These are phyloP conservation scores for Drosophila ustulata DNA, from an alignment of 2,888 invertebrate species.

Conservation along the genomic window DNA sequence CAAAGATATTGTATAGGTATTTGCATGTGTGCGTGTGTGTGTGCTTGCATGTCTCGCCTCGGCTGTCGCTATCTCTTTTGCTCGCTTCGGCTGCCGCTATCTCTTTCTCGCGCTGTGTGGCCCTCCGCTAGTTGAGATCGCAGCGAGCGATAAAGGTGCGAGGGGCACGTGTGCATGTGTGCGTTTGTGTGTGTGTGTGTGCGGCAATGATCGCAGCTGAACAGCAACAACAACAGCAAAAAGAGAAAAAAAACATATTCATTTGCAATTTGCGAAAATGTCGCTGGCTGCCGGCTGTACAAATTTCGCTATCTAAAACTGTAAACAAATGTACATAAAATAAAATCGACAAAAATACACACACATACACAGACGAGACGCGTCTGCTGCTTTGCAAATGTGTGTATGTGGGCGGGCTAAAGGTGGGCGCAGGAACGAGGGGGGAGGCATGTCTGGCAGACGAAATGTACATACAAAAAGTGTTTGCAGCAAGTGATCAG, in stretches of 20 bases:
- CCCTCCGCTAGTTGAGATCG: slow-evolving; percentile 49
- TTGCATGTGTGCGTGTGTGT: slow-evolving; percentile 7
- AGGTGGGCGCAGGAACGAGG: slow-evolving; percentile 22
- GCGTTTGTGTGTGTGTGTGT: slow-evolving; percentile 36
- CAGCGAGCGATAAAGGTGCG: slow-evolving; percentile 57
- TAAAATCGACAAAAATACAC: slow-evolving; percentile 74
- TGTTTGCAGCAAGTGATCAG: no score
- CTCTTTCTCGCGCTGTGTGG: slow-evolving; percentile 24
- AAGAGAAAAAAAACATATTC: slow-evolving; percentile 59
- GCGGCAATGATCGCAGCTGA: slow-evolving; percentile 58
- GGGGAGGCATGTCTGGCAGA: slow-evolving; percentile 52
- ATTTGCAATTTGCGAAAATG: slow-evolving; percentile 79
- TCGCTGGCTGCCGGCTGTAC: slow-evolving; percentile 72
- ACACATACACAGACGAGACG: slow-evolving; percentile 16
- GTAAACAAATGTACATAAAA: slow-evolving; percentile 79
- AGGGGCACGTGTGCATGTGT: slow-evolving; percentile 39
- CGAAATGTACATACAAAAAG: slow-evolving; percentile 27
- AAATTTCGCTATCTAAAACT: slow-evolving; percentile 80
- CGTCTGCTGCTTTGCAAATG: slow-evolving; percentile 58
- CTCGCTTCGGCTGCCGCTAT: slow-evolving; percentile 21
- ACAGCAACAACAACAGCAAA: slow-evolving; percentile 26
- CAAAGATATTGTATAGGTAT: slow-evolving; percentile 11
- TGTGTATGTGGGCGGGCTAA: slow-evolving; percentile 63
- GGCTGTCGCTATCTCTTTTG: slow-evolving; percentile 10
- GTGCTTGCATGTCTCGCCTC: slow-evolving; percentile 39